Evolutionary conservation across 2,797 vertebrate species (phyloP).

Genomic region (Caiman crocodilus): DNA sequence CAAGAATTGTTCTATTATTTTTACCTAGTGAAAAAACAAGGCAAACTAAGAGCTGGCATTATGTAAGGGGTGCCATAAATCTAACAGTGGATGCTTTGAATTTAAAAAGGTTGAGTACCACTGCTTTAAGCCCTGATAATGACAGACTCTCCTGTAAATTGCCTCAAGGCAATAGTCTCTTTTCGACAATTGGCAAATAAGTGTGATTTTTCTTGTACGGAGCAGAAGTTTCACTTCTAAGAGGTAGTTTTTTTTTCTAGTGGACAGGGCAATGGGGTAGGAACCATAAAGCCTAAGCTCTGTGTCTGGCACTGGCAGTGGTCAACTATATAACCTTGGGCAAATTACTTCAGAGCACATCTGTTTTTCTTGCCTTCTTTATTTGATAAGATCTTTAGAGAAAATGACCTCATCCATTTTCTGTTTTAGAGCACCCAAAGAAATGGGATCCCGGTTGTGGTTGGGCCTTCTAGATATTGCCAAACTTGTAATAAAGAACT

Average conservation of each 20-base stretch:
- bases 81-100: too few relatives aligned
- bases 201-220: too few relatives aligned
- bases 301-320: background rate
- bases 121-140: background rate
- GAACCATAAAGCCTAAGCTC: background rate
- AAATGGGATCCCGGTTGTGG: background rate
- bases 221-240: background rate
- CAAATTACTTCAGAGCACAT: background rate
- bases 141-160: background rate
- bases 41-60: too few relatives aligned
- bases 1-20: too few relatives aligned
- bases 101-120: too few relatives aligned
- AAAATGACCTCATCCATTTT: background rate
- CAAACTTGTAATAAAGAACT: background rate
- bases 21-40: too few relatives aligned
- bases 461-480: background rate
- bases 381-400: background rate
- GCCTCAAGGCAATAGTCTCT: rapidly evolving
- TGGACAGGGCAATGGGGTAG: background rate
- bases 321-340: background rate
- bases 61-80: too few relatives aligned
- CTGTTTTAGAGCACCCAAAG: rapidly evolving
- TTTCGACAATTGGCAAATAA: background rate
- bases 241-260: background rate
- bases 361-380: background rate